Evolutionary conservation across 2,888 invertebrate genomes (phyloP), one percentile per base, ranked within the genome.

Genomic region (Baccha elongata): DNA sequence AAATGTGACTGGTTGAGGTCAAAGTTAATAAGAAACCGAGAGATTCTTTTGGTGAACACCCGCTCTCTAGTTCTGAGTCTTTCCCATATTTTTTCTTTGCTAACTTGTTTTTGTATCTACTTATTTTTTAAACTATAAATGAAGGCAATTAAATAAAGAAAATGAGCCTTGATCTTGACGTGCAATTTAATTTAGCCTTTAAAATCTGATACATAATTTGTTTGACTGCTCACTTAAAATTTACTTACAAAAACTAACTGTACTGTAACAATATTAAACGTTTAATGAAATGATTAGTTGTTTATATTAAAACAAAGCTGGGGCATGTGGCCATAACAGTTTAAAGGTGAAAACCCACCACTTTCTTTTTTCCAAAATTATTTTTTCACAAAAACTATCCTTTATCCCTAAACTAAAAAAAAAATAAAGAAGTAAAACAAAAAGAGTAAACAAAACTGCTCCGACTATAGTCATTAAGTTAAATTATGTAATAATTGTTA

Each of bases 401-500:
- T 60, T 23, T 13, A 58, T 21, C 13, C 40, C 44, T 19, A 32
- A 62, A 62, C 23, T n/a, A 60, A 42, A 62, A 10, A n/a, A 60
- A 52, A 32, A 62, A 17, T 19, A n/a, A 42, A 62, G n/a, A 17
- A 72, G 44, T 11, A 55, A 32, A 35, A 26, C 44, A 65, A 65
- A 44, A 32, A 52, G 40, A 64, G 64, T 29, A 55, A 64, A 60
- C 29, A 52, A 62, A 58, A 55, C 74, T 84, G 78, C 79, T 84
- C 83, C 78, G 78, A 83, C 83, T 83, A 83, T 83, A 83, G 83
- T 78, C 78, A 83, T 65, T 83, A 83, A 83, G 78, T 73, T 83
- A 68, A 76, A 83, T 83, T 83, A 72, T 83, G 83, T 78, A 78
- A 83, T 78, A 78, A 67, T 72, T 83, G 83, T 83, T 83, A 83